phyloP scores from a whole-genome alignment of 2,797 vertebrate genomes.

The Myripristis murdjan region DNA sequence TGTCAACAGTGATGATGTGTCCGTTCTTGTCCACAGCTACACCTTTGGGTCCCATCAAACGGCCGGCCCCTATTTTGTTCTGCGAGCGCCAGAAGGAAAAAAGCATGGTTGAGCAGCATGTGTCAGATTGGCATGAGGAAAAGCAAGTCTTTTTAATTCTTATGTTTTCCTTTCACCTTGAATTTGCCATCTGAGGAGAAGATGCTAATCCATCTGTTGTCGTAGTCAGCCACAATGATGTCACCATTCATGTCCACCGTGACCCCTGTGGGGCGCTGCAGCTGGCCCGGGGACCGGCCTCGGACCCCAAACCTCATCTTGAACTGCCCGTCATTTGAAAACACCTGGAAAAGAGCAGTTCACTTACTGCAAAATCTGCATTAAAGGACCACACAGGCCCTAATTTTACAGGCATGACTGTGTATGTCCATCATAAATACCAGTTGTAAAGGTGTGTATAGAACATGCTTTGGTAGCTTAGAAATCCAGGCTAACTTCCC shows the following conservation, averaged over 20 bases:
- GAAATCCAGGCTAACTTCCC: too few relatives aligned
- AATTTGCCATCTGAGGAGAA: slow-evolving; percentile 98
- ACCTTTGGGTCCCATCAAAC: slow-evolving; percentile 96
- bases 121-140: background rate
- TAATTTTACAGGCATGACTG: too few relatives aligned
- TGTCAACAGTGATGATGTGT: slow-evolving; percentile 97
- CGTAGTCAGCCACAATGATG: slow-evolving; percentile 96
- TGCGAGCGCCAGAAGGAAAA: slow-evolving; percentile 54
- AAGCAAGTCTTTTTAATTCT: background rate
- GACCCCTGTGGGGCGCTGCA: slow-evolving; percentile 96
- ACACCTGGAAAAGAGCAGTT: slow-evolving; percentile 82
- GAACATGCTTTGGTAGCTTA: too few relatives aligned
- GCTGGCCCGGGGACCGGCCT: slow-evolving; percentile 95
- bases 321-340: slow-evolving; percentile 96
- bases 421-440: too few relatives aligned
- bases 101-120: too few relatives aligned
- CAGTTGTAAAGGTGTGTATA: too few relatives aligned
- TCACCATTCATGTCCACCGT: slow-evolving; percentile 94
- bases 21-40: slow-evolving; percentile 95
- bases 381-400: too few relatives aligned
- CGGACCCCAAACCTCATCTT: slow-evolving; percentile 95
- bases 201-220: slow-evolving; percentile 99
- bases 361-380: background rate
- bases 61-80: slow-evolving; percentile 95
- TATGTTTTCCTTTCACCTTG: slow-evolving; percentile 83